Base-by-base conservation (phyloP, 2,113 vertebrate species). In the Zosterops borbonicus region DNA sequence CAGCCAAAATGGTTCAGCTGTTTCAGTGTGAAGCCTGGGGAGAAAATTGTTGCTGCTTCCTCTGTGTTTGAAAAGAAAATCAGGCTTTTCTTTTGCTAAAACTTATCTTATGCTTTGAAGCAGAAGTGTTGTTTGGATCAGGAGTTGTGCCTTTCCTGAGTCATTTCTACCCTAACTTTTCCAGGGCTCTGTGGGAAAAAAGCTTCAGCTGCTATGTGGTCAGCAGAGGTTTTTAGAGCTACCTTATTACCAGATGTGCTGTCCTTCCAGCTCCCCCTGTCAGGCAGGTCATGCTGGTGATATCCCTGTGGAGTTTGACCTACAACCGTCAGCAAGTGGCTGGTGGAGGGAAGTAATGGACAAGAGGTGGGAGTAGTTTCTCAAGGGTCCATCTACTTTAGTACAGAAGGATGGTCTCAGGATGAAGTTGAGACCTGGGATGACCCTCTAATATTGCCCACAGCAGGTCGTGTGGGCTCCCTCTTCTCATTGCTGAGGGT, bases 1-100 rank as follows among this genome's bases (percentile, higher is more conserved):
- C 59, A 49, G 83, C 76, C 68, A 90, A 95, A 93, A 83, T 55
- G 35, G 87, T 94, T 83, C 68, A 67, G 59, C 68, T 88, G 29
- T 95, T 94, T 87, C 65, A 75, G 63, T 9, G 4, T 63, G 77
- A 58, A 90, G 64, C 80, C 60, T 55, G 27, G 46, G 47, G 71
- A 90, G 64, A 83, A 90, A 74, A 87, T 70, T 31, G 18, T 58
- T 55, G 21, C 83, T n/a, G 31, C 55, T 83, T 88, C 44, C 25
- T 21, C 46, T 39, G 18, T 5, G 1, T 73, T 76, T 68, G 39
- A 25, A 69, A 91, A 93, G 67, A 53, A 35, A 74, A 46, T 44
- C 17, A 31, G 10, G 18, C 50, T 85, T 91, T 92, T 84, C 33
- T 76, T 92, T 83, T 69, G 33, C 41, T 55, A 18, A 80, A 29